Conservation (phyloP, 2,797 vertebrate species). For the Muscicapa striata region DNA sequence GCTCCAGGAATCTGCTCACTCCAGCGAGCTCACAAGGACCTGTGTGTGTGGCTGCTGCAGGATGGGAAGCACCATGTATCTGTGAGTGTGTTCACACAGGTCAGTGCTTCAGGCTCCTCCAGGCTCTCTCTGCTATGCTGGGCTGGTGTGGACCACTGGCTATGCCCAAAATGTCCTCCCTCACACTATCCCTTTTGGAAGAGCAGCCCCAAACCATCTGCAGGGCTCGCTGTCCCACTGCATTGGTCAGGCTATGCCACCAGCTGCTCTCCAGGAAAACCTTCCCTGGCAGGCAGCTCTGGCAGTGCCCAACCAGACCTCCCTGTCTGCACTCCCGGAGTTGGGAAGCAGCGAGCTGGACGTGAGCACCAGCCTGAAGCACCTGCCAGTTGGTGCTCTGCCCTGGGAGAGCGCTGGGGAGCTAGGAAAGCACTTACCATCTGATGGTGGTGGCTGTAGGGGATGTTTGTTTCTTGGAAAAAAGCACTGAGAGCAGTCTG, state of each 20-base stretch:
- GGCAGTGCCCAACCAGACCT: not conserved
- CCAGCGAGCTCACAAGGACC: not conserved
- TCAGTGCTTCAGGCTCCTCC: not conserved
- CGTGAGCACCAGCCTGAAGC: not conserved
- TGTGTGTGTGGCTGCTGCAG: not conserved
- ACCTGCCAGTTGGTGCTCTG: not conserved
- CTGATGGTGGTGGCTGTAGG: constrained; percentile 97
- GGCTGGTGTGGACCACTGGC: not conserved
- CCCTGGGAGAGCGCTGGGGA: not conserved
- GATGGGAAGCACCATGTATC: rapidly evolving
- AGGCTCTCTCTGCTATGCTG: not conserved
- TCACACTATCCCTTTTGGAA: not conserved
- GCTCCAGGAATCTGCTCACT: rapidly evolving
- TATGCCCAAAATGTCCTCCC: not conserved
- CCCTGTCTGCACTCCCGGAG: not conserved
- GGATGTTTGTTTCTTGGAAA: constrained; percentile 98
- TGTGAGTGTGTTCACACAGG: not conserved
- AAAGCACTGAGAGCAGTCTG: constrained; percentile 98
- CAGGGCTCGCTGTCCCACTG: not conserved
- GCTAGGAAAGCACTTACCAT: constrained; percentile 86
- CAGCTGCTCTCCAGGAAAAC: not conserved
- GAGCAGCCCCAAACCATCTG: not conserved
- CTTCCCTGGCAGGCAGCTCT: not conserved
- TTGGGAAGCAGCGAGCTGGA: not conserved
- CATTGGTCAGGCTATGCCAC: not conserved